Base-by-base conservation (phyloP, 2,797 vertebrate species). In the Astyanax mexicanus region DNA sequence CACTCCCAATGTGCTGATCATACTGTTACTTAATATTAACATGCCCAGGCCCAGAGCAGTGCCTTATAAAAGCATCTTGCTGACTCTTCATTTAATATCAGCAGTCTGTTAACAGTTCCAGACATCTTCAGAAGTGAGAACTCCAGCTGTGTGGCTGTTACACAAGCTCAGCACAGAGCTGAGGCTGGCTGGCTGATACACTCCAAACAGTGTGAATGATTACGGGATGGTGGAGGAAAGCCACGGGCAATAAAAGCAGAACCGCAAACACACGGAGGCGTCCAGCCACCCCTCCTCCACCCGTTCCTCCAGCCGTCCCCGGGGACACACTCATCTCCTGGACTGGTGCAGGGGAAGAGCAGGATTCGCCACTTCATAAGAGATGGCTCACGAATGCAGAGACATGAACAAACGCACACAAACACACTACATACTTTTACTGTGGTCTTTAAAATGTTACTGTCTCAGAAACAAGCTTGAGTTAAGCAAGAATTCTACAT, bases 181-280 rank as follows among this genome's bases (percentile, higher is more conserved):
- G 19, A 67, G 71, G 37, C 51, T 21, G 13, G 23, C 55, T 32
- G 51, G 35, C 66, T 40, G 61, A 54, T 35, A 29, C 12, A 6
- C 38, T 67, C 21, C 66, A 32, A 72, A 51, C 57, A 66, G 60
- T 67, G 19, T 27, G 21, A 61, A 62, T 72, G 68, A 80, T 80
- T 72, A 75, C 0, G 58, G 23, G 37, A 17, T 19, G 38, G 52
- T 68, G 45, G 61, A 52, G 45, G 29, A 54, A 75, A 76, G 69
- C 58, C 75, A 61, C 57, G 70, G 70, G 68, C 64, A 64, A 70
- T 81, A 78, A 73, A 61, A 44, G 58, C 71, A 68, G 23, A 71
- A 61, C 64, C 51, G 37, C 21, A 51, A 58, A 72, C 23, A 74
- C 37, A 72, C 52, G 52, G 23, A 58, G 37, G 21, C 17, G 42